Base-by-base conservation (phyloP, 2,797 vertebrate species). In the Scolopax rusticola region DNA sequence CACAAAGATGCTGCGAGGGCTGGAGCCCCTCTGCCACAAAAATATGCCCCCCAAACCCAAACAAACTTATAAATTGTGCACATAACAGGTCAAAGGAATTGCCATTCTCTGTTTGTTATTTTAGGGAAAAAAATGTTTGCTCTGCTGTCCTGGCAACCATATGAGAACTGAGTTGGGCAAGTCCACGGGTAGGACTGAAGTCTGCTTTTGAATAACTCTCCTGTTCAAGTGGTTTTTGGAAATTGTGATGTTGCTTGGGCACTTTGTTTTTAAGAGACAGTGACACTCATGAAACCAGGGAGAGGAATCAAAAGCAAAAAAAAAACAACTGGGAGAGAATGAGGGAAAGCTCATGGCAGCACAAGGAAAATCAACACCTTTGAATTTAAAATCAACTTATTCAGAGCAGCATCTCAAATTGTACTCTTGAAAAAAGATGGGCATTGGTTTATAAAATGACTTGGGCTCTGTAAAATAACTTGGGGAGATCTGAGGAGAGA, bases 21-120 rank as follows among this genome's bases (percentile, higher is more conserved):
- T 47, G 21, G 45, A 47, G 45, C 45, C 45, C 45, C 45, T 47
- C 45, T 47, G 45, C 45, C 2, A 32, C 36, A 50, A 12, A 53
- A 40, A 56, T 6, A 53, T 53, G 16, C 4, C 45, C 27, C 9
- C 5, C 27, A 60, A 0, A 11, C 1, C 12, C 12, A 27, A 80
- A 8, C 38, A n/a, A 40, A 40, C 9, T 54, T 69, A 64, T 30
- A 43, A 83, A 50, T 77, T 70, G 38, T 57, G 30, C 23, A 15
- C 28, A 3, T 57, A 64, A 50, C 45, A 68, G 41, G 16, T 20
- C 6, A 19, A 48, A 87, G 59, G 50, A 80, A 45, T 80, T 89
- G 78, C 75, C 85, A 5, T 36, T 91, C 53, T 86, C 69, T 80
- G 57, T 60, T 94, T 57, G 8, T 68, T 86, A 70, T 80, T 96